Base-by-base conservation (phyloP, 2,797 vertebrate genomes). In the Morelia viridis region DNA sequence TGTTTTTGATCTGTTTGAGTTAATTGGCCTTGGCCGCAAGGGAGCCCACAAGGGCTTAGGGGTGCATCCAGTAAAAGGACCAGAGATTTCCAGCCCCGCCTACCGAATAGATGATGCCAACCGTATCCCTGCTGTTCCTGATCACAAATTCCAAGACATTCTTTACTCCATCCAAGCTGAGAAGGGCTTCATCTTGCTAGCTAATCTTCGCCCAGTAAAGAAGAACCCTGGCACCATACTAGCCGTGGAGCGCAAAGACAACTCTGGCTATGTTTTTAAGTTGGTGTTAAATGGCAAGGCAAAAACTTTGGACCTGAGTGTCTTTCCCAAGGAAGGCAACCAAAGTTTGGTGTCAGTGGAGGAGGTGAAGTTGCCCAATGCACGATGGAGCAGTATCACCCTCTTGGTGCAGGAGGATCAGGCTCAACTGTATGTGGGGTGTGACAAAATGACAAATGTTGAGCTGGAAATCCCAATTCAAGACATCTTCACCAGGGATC, bases 341-440 rank as follows among this genome's bases (percentile, higher is more conserved):
- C 98, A 98, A 92, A 98, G 98, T 0, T 92, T 99, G 84, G 98
- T 99, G 92, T 99, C 99, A 0, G 98, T 99, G 56, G 99, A 99
- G 61, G 99, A 99, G 24, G 98, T 98, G 0, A 96, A 97, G 60
- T 96, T 99, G 95, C 99, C 99, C 85, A 98, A 97, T 0, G 98
- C 98, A 58, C 98, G 98, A 28, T 99, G 99, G 99, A 99, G 98
- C 97, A 99, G 99, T 95, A 98, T 99, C 97, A 99, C 98, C 5
- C 98, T 99, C 94, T 99, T 99, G 90, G 97, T 99, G 84, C 98
- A 99, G 95, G 99, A 99, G 62, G 99, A 99, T 94, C 97, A 98
- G 5, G 99, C 98, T 41, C 98, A 99, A 92, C 98, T 99, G 2
- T 99, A 98, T 58, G 98, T 99, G 2, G 99, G 98, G 61, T 99